Evolutionary conservation across 30 jellyfish, hydroid and myxozoan species (phyloP), one percentile per base, ranked within the genome.

Genomic region (Pseudorhiza aurosa): DNA sequence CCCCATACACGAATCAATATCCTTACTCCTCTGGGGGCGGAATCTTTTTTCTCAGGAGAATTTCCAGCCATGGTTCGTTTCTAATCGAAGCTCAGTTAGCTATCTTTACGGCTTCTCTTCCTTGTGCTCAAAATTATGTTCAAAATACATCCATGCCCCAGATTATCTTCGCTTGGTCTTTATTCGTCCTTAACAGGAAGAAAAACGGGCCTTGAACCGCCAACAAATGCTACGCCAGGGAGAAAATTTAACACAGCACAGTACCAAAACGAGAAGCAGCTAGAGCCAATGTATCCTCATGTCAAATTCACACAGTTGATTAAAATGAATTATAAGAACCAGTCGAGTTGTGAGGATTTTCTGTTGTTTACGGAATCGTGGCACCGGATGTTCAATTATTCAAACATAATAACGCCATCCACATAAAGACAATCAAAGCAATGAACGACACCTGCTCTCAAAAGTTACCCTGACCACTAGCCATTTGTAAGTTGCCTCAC

Each of bases 1-100:
- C 98, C 98, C 96, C 96, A 92, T 12, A 92, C 75, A 59, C 98
- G 91, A 11, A 92, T 73, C 12, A 86, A 53, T 51, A 92, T 77
- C 17, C 98, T 83, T 21, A 92, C 33, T 27, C 89, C 93, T 65
- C 92, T 77, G 32, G 98, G 96, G n/a, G 76, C 96, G 2, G 58
- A 26, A 75, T 78, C 87, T 55, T 69, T 58, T 25, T 63, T 62
- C 73, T 68, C 73, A 17, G 83, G 73, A 30, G 83, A 65, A 55
- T 58, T 76, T 46, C 59, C 89, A 14, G 89, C 89, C 89, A 77
- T 77, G 1, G n/a, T n/a, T n/a, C n/a, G n/a, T n/a, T n/a, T n/a
- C n/a, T n/a, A n/a, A n/a, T n/a, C n/a, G n/a, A n/a, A n/a, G n/a
- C n/a, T n/a, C n/a, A n/a, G n/a, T n/a, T n/a, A n/a, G n/a, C n/a